These are phyloP conservation scores for Whitmania pigra DNA, from an alignment of 1,140 invertebrate species.

Conservation along the genomic window DNA sequence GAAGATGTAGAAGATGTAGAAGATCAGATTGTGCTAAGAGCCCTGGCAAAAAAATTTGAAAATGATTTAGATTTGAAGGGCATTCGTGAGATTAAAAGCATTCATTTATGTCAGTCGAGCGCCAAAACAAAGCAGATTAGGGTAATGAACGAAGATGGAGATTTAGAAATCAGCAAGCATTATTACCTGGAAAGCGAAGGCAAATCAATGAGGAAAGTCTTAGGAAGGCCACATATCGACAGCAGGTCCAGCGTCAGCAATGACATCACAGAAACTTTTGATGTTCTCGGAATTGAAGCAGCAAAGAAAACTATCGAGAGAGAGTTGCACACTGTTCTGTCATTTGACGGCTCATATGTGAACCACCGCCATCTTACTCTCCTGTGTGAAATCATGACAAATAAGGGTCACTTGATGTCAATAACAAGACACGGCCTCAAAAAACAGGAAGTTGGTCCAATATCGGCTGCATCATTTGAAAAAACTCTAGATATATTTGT, in stretches of 20 bases:
- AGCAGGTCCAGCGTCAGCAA: conserved; percentile 53
- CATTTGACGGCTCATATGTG: conserved; percentile 98
- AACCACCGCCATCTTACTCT: conserved; percentile 97
- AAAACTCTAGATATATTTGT: conserved; percentile 73
- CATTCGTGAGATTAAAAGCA: background rate
- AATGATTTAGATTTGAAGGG: background rate
- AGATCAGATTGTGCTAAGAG: background rate
- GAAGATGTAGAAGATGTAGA: conserved; percentile 3
- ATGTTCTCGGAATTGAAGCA: conserved; percentile 92
- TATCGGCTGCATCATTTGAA: conserved; percentile 68
- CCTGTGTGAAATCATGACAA: conserved; percentile 89
- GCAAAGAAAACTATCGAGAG: conserved; percentile 97
- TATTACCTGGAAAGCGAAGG: background rate
- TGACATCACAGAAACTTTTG: conserved; percentile 98
- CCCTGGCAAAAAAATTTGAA: no score
- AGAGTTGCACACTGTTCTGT: conserved; percentile 97
- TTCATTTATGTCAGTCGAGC: background rate
- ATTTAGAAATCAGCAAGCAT: background rate
- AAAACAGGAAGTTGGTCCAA: conserved; percentile 90
- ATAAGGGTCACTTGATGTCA: conserved; percentile 98
- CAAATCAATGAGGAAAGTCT: background rate
- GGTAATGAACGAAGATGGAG: background rate
- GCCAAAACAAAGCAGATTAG: background rate
- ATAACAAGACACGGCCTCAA: conserved; percentile 99
- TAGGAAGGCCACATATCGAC: no score